Percentiles rank a stretch among this genome's conserved stretches.
Conservation (phyloP, 2,888 invertebrate genomes). For the Hetaerina titia region DNA sequence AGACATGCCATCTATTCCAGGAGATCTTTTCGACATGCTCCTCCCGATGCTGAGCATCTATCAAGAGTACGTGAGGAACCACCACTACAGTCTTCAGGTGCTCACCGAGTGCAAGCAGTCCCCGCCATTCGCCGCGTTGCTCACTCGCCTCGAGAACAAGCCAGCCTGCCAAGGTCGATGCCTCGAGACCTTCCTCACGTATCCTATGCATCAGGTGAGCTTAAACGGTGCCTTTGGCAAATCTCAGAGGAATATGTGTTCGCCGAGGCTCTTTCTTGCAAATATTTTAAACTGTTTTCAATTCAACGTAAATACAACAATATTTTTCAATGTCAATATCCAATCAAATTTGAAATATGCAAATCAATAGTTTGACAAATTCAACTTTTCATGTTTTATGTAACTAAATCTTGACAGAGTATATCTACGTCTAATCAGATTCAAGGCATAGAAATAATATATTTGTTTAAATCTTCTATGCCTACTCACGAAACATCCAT, state of each 20-base stretch:
- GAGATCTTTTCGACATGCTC: constrained; percentile 96
- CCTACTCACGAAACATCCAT: too few species aligned
- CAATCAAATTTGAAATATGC: too few species aligned
- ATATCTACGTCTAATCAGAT: too few species aligned
- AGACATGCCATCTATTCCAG: constrained; percentile 77
- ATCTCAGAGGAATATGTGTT: background rate
- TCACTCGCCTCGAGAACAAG: constrained; percentile 91
- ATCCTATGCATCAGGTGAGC: constrained; percentile 95
- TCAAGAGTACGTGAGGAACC: constrained; percentile 96
- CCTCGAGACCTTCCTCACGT: constrained; percentile 92
- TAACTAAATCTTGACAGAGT: too few species aligned
- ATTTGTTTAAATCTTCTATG: too few species aligned
- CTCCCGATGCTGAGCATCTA: constrained; percentile 96
- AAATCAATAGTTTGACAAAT: too few species aligned
- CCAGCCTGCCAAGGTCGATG: constrained; percentile 91
- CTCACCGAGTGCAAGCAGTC: constrained; percentile 94
- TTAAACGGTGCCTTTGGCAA: background rate
- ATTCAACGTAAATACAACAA: too few species aligned
- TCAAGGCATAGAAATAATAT: too few species aligned
- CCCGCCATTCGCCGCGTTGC: constrained; percentile 86
- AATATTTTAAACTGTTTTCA: background rate
- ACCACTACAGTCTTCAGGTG: constrained; percentile 95
- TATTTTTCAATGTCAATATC: too few species aligned
- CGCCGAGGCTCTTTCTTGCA: background rate
- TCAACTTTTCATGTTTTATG: too few species aligned